phyloP scores from a whole-genome alignment of 2,888 invertebrate genomes.

The Notodonta dromedarius region DNA sequence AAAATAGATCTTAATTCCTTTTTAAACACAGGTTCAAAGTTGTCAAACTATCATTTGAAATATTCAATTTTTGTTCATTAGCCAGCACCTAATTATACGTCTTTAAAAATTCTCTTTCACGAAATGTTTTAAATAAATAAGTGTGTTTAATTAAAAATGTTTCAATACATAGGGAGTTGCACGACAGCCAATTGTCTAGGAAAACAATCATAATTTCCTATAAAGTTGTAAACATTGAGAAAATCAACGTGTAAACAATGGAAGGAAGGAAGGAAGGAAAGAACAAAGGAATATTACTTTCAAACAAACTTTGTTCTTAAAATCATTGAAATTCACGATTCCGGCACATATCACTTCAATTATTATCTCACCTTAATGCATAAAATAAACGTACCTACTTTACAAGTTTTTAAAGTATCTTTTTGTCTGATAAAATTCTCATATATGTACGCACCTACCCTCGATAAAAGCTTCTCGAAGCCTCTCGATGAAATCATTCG shows the following conservation, averaged over 20 bases:
- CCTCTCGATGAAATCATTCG: too few species aligned
- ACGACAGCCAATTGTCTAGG: neutral
- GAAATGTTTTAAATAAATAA: too few species aligned
- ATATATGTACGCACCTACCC: too few species aligned
- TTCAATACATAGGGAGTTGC: neutral
- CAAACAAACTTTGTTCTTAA: conserved; percentile 14
- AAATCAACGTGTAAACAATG: too few species aligned
- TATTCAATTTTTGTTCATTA: neutral
- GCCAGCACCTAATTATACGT: too few species aligned
- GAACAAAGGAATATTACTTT: conserved; percentile 17
- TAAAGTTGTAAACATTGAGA: neutral
- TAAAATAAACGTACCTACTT: neutral
- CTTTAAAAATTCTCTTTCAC: too few species aligned
- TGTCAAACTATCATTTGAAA: neutral
- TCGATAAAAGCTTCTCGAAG: too few species aligned
- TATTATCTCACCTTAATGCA: neutral
- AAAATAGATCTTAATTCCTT: neutral
- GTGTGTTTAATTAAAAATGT: too few species aligned
- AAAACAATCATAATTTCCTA: neutral
- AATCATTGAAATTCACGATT: conserved; percentile 18
- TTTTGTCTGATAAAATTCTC: too few species aligned
- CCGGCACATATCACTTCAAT: conserved; percentile 15
- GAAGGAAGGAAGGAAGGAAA: too few species aligned
- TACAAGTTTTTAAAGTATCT: too few species aligned
- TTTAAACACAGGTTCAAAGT: neutral